Conservation (phyloP, 1,140 invertebrate species). For the Ooceraea biroi region DNA sequence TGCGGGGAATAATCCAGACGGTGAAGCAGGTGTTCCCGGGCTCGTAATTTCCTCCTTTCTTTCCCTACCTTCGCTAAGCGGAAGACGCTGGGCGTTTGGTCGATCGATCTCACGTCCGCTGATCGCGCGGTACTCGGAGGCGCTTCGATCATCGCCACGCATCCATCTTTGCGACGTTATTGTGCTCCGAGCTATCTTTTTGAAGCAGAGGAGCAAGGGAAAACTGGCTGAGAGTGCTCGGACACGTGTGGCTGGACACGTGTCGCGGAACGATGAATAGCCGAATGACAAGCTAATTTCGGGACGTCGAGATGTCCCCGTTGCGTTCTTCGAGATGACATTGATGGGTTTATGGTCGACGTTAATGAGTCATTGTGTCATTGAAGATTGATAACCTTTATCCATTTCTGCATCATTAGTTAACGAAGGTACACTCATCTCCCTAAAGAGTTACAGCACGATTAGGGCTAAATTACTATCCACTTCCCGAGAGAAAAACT, state of each 20-base stretch:
- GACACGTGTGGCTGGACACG: not conserved
- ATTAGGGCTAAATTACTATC: slow-evolving; percentile 9
- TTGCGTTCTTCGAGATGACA: slow-evolving; percentile 11
- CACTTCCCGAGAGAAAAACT: slow-evolving; percentile 14
- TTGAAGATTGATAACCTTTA: slow-evolving; percentile 21
- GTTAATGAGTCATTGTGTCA: slow-evolving; percentile 35
- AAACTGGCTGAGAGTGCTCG: not conserved
- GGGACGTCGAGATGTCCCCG: not conserved
- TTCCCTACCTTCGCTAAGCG: not conserved
- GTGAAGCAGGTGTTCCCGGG: slow-evolving; percentile 49
- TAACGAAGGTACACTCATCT: slow-evolving; percentile 31
- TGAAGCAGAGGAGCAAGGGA: no score
- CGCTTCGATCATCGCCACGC: slow-evolving; percentile 31
- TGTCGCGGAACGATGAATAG: slow-evolving; percentile 25
- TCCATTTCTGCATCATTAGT: slow-evolving; percentile 34
- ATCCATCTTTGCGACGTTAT: slow-evolving; percentile 41
- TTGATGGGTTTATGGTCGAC: slow-evolving; percentile 42
- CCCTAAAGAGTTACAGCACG: slow-evolving; percentile 11
- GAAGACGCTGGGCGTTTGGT: slow-evolving; percentile 2
- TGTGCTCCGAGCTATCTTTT: slow-evolving; percentile 8
- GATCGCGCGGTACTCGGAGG: slow-evolving; percentile 13
- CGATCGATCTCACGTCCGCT: slow-evolving; percentile 42
- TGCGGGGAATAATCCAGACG: slow-evolving; percentile 59
- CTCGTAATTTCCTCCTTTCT: slow-evolving; percentile 28
- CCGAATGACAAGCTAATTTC: slow-evolving; percentile 42